phyloP scores from a whole-genome alignment of 2,797 vertebrate genomes.

The Melanotaenia pygmaea region DNA sequence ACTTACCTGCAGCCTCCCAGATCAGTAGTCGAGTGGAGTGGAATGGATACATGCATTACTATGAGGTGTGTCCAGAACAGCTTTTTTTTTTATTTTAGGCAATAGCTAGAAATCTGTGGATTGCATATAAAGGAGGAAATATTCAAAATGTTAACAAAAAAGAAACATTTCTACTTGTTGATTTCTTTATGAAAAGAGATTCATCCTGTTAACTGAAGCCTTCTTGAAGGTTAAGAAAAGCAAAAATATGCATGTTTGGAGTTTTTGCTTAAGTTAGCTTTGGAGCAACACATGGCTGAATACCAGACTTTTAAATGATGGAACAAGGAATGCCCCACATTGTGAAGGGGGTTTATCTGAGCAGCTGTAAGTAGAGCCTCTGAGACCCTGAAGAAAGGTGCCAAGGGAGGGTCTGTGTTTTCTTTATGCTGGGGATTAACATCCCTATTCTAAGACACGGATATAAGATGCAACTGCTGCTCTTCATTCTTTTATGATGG shows the following conservation, averaged over 20 bases:
- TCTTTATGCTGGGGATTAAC: conserved; percentile 59
- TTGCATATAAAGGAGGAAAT: background rate
- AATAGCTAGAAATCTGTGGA: conserved; percentile 12
- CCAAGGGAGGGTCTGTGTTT: conserved; percentile 48
- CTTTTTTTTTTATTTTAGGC: background rate
- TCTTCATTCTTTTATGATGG: conserved; percentile 46
- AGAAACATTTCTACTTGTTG: conserved; percentile 1
- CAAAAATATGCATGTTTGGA: conserved; percentile 29
- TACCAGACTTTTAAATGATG: conserved; percentile 15
- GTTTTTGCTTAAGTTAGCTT: conserved; percentile 25
- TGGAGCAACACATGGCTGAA: conserved; percentile 27
- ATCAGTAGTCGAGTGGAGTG: conserved; percentile 31
- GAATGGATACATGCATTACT: conserved; percentile 19
- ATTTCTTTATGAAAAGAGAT: background rate
- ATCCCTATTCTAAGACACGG: conserved; percentile 61
- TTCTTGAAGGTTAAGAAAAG: conserved; percentile 10
- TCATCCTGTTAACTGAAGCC: background rate
- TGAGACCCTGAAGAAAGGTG: conserved; percentile 38
- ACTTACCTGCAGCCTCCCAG: conserved; percentile 57
- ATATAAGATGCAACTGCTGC: conserved; percentile 54
- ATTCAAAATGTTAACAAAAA: conserved; percentile 4
- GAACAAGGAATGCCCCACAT: conserved; percentile 48
- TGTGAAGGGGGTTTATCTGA: conserved; percentile 34
- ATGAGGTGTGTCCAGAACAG: conserved; percentile 30
- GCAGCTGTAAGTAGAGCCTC: conserved; percentile 55